Conservation (phyloP, 2,888 invertebrate species). For the Cyrtodaria siliqua region DNA sequence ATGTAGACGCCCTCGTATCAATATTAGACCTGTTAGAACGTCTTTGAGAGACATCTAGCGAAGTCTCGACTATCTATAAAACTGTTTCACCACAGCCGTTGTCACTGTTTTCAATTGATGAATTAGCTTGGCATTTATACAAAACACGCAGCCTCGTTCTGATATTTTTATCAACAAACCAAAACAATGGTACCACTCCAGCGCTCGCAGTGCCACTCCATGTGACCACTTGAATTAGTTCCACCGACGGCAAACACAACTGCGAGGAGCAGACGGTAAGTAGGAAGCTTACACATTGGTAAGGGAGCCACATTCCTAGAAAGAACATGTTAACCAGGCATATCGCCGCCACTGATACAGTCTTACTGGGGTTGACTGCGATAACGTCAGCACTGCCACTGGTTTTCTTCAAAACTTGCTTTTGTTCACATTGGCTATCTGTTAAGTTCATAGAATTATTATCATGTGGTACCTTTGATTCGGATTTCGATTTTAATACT, state of each 20-base stretch:
- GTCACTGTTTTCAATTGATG: neutral
- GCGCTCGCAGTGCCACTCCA: conserved; percentile 48
- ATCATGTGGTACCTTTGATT: neutral
- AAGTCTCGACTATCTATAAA: no score
- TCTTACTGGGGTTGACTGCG: neutral
- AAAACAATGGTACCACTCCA: conserved; percentile 46
- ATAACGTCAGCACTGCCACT: no score
- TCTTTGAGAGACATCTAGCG: no score
- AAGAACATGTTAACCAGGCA: conserved; percentile 37
- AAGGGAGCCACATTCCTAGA: conserved; percentile 56
- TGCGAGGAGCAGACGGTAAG: conserved; percentile 37
- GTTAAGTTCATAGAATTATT: no score
- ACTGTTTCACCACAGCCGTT: no score
- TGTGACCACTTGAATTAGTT: conserved; percentile 46
- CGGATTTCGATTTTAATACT: conserved; percentile 12
- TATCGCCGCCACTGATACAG: conserved; percentile 14
- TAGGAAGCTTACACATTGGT: conserved; percentile 46
- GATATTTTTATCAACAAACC: conserved; percentile 34
- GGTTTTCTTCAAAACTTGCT: no score
- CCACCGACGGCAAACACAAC: conserved; percentile 43
- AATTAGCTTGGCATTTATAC: neutral
- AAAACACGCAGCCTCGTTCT: neutral
- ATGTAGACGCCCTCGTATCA: no score
- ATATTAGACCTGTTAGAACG: no score
- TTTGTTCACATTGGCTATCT: no score